These are phyloP conservation scores for Drosophila pseudotakahashii DNA, from an alignment of 2,888 invertebrate genomes.

Conservation along the genomic window DNA sequence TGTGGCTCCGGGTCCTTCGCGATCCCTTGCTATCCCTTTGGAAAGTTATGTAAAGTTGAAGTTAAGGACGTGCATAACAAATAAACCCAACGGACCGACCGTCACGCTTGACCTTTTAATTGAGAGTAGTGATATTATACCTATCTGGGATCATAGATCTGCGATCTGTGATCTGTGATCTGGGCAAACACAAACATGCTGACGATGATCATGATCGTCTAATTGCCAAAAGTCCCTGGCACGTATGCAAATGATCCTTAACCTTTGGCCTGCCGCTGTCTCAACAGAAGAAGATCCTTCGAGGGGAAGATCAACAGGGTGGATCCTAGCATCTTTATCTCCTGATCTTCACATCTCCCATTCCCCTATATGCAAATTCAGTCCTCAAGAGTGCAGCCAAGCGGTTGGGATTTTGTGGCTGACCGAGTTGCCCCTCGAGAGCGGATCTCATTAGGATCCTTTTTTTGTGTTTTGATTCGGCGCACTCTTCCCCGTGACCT, in stretches of 20 bases:
- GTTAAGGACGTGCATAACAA: slow-evolving; percentile 48
- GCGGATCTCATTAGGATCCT: slow-evolving; percentile 59
- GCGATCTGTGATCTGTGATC: slow-evolving; percentile 22
- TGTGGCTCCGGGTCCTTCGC: slow-evolving; percentile 59
- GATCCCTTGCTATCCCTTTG: neutral
- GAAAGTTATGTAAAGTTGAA: slow-evolving; percentile 71
- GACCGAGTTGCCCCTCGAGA: slow-evolving; percentile 51
- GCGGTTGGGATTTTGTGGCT: slow-evolving; percentile 60
- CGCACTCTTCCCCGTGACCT: slow-evolving; percentile 62
- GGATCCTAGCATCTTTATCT: slow-evolving; percentile 28
- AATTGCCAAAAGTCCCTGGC: slow-evolving; percentile 48
- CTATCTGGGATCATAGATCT: slow-evolving; percentile 34
- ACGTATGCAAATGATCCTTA: slow-evolving; percentile 42
- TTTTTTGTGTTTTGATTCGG: slow-evolving; percentile 65
- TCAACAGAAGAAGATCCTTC: neutral
- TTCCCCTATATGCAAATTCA: slow-evolving; percentile 59
- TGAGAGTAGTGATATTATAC: slow-evolving; percentile 20
- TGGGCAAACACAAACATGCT: slow-evolving; percentile 45
- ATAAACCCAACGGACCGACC: slow-evolving; percentile 36
- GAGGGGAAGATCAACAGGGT: slow-evolving; percentile 28
- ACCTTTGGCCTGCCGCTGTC: slow-evolving; percentile 30
- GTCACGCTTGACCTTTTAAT: slow-evolving; percentile 76
- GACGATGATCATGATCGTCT: slow-evolving; percentile 48
- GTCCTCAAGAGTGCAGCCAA: slow-evolving; percentile 30
- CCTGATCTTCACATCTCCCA: slow-evolving; percentile 14